phyloP scores from a whole-genome alignment of 2,888 invertebrate genomes.

The Podotricha telesiphe region DNA sequence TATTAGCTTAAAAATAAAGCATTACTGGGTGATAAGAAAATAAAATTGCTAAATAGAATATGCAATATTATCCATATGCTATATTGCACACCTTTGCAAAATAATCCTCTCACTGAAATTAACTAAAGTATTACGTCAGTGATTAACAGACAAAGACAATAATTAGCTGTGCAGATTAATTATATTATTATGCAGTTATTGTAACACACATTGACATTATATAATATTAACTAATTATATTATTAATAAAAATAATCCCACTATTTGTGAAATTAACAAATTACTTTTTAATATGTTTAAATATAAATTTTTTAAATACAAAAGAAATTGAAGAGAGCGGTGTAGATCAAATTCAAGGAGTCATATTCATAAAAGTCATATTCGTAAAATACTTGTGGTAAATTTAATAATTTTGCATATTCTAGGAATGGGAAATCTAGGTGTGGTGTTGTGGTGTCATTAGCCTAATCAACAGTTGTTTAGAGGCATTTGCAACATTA shows the following conservation, averaged over 20 bases:
- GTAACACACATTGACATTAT: too few species aligned
- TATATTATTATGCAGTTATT: neutral
- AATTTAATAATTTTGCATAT: constrained; percentile 28
- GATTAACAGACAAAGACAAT: too few species aligned
- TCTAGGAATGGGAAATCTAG: constrained; percentile 28
- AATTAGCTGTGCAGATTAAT: neutral
- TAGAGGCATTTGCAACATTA: constrained; percentile 26
- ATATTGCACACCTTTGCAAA: neutral
- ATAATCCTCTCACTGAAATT: neutral
- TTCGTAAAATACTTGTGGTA: constrained; percentile 41
- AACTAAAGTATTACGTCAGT: neutral
- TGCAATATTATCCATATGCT: neutral
- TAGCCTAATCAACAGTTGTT: constrained; percentile 27
- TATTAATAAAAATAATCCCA: constrained; percentile 6
- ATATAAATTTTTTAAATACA: neutral
- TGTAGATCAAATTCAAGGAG: constrained; percentile 20
- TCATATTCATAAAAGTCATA: constrained; percentile 20
- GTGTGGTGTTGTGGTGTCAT: constrained; percentile 14
- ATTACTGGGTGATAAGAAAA: neutral
- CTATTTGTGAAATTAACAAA: neutral
- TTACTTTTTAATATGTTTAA: neutral
- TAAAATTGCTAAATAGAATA: neutral
- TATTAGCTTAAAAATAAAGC: neutral
- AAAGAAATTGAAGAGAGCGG: constrained; percentile 12
- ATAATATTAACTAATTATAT: constrained; percentile 8